phyloP scores from a whole-genome alignment of 2,113 vertebrate genomes.

The Labrus mixtus region DNA sequence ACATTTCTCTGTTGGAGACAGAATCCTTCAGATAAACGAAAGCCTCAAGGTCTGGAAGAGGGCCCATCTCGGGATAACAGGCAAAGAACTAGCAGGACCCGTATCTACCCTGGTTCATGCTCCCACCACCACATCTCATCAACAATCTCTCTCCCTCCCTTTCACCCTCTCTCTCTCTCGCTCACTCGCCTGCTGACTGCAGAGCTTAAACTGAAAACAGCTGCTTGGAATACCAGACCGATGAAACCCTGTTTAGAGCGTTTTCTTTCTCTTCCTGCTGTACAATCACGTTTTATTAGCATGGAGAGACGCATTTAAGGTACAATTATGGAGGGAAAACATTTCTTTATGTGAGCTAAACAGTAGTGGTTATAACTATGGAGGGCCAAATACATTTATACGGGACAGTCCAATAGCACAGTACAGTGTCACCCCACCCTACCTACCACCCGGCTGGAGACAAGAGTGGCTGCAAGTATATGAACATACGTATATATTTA shows the following conservation, averaged over 20 bases:
- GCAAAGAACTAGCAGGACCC: conserved; percentile 75
- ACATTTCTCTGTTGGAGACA: conserved; percentile 73
- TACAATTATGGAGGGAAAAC: conserved; percentile 80
- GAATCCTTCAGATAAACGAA: conserved; percentile 79
- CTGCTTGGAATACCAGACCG: conserved; percentile 88
- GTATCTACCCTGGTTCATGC: conserved; percentile 80
- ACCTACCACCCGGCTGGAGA: conserved; percentile 15
- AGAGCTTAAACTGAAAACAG: conserved; percentile 87
- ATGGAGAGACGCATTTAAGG: conserved; percentile 79
- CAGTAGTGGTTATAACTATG: conserved; percentile 59
- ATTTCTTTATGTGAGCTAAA: conserved; percentile 80
- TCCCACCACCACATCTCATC: conserved; percentile 81
- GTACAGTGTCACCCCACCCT: neutral
- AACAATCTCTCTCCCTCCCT: conserved; percentile 75
- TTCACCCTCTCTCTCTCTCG: conserved; percentile 49
- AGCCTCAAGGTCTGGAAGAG: conserved; percentile 81
- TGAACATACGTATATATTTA: no score
- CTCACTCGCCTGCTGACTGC: conserved; percentile 70
- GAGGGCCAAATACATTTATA: conserved; percentile 53
- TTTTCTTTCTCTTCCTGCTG: conserved; percentile 72
- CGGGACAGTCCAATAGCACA: conserved; percentile 11
- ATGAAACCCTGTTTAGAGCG: conserved; percentile 84
- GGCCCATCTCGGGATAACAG: conserved; percentile 80
- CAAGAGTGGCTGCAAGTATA: neutral
- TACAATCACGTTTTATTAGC: conserved; percentile 87